These are phyloP conservation scores for Pelochelys cantorii DNA, from an alignment of 2,797 vertebrate genomes.

Conservation along the genomic window DNA sequence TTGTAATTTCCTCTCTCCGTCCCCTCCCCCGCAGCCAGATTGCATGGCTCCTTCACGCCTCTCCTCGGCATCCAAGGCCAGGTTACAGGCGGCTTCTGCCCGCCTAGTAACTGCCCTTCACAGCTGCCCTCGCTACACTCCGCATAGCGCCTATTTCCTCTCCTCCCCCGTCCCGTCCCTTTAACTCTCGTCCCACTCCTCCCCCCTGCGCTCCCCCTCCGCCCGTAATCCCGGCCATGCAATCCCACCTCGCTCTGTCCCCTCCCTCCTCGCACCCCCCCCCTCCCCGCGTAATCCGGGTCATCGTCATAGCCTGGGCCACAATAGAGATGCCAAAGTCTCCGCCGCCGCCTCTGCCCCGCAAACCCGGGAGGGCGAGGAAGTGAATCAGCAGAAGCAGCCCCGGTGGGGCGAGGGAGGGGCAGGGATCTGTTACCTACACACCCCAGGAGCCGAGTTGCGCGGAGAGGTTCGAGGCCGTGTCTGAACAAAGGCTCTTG, in stretches of 20 bases:
- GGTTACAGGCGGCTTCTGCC: background rate
- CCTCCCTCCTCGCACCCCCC: background rate
- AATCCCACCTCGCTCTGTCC: background rate
- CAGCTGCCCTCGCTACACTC: background rate
- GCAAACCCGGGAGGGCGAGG: constrained; percentile 55
- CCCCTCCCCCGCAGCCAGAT: background rate
- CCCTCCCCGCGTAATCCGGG: constrained; percentile 51
- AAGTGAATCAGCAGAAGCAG: constrained; percentile 77
- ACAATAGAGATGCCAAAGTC: constrained; percentile 13
- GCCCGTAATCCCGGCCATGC: background rate
- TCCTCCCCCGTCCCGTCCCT: background rate
- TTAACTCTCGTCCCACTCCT: background rate
- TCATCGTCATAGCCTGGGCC: constrained; percentile 19
- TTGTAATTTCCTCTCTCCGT: background rate
- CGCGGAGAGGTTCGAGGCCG: background rate
- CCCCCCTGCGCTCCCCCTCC: background rate
- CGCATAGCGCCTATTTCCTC: background rate
- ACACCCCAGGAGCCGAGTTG: background rate
- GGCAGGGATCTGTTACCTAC: background rate
- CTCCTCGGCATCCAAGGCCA: background rate
- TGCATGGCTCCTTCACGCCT: background rate
- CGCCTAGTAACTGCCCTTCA: background rate
- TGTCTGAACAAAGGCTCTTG: constrained; percentile 83
- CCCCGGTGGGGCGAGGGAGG: constrained; percentile 38
- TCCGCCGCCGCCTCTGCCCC: background rate